A percentile compares a stretch with the other conserved stretches of the same genome.
These are phyloP conservation scores for Megaceryle torquata DNA, from an alignment of 2,113 vertebrate genomes.

Conservation along the genomic window DNA sequence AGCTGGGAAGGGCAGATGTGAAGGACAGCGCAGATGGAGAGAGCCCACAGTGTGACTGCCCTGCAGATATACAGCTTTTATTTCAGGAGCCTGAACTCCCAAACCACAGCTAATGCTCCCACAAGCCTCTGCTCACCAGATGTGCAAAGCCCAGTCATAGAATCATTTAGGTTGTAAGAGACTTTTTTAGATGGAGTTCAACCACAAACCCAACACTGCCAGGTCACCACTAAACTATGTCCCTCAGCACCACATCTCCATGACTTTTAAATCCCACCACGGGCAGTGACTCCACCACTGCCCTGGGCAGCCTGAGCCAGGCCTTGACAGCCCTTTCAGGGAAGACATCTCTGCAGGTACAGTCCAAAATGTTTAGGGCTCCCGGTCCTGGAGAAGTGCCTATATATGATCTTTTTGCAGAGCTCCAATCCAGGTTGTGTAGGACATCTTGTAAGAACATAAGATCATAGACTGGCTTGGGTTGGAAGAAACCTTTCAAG, in stretches of 20 bases:
- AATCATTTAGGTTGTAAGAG: not conserved
- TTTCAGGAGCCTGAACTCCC: not conserved
- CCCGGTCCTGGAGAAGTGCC: not conserved
- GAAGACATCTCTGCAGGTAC: not conserved
- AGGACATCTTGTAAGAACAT: fast-evolving
- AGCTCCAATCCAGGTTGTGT: not conserved
- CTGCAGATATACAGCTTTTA: not conserved
- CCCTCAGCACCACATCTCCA: not conserved
- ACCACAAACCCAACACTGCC: not conserved
- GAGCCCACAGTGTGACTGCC: fast-evolving
- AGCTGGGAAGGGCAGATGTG: not conserved
- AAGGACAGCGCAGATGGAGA: fast-evolving
- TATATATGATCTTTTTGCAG: not conserved
- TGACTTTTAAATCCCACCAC: not conserved
- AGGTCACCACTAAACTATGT: not conserved
- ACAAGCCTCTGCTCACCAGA: not conserved
- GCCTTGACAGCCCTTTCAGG: not conserved
- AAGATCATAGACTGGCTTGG: not conserved
- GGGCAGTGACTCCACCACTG: not conserved
- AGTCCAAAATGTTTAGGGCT: not conserved
- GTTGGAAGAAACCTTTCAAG: not conserved
- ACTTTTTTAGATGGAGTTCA: not conserved
- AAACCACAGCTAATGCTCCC: not conserved
- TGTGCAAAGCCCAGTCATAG: too few species aligned
- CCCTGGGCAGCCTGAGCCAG: not conserved